Base-by-base conservation (phyloP, 2,888 invertebrate species). In the Baccha elongata region DNA sequence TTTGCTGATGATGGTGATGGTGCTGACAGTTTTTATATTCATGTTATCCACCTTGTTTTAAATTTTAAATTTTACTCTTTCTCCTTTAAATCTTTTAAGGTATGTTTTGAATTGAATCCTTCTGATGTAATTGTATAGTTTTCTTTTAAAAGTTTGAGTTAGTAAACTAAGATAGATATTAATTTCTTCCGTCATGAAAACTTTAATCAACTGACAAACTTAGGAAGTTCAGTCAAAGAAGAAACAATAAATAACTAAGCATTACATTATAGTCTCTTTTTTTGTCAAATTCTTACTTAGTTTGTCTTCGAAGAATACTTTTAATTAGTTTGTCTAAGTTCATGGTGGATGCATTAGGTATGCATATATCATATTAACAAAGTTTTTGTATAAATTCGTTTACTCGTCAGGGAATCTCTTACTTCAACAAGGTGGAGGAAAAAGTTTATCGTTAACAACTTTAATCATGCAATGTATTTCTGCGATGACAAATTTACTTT, bases 21-120 rank as follows among this genome's bases (percentile, higher is more conserved):
- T 52, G 40, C 23, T 67, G 67, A 50, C 53, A 53, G 52, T 26
- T 13, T 13, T 67, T 53, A 67, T 67, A 48, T 19, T 32, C 23
- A 5, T 55, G 7, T 17, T 58, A 26, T 35, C 35, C n/a, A 8
- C 10, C 35, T 10, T 35, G 11, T 10, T 35, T 35, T 35, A 3
- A 11, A 6, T 35, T 35, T 35, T 35, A n/a, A n/a, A n/a, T n/a
- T n/a, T n/a, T n/a, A n/a, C n/a, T n/a, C 40, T 15, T 21, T 23
- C 13, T 19, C 44, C 11, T 29, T 6, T 29, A 60, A 5, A 4
- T 44, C 44, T n/a, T 44, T 44, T 19, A 19, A 44, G 44, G 2
- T 17, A 29, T 44, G 29, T 58, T 58, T 11, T 10, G 8, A 32
- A 60, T 29, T 44, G 4, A 17, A 32, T 32, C 29, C 29, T 32